Evolutionary conservation across 2,113 vertebrate genomes (phyloP).

Genomic region (Petrocephalus zakoni): DNA sequence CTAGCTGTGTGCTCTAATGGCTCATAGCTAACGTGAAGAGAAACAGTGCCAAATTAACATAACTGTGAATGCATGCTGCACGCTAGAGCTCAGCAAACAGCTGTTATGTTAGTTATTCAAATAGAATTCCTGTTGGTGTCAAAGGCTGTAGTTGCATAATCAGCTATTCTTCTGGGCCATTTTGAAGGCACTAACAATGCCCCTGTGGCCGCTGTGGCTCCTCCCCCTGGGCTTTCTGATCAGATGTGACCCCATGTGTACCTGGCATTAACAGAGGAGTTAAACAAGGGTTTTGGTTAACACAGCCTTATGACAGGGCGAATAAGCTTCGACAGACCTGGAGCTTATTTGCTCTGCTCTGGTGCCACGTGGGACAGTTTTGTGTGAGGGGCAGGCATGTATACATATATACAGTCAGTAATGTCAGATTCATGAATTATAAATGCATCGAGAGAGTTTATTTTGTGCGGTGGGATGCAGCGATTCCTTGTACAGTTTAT

Average conservation of each 20-base stretch:
- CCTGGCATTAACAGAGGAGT: slow-evolving; percentile 63
- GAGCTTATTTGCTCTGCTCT: slow-evolving; percentile 62
- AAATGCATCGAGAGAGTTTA: slow-evolving; percentile 32
- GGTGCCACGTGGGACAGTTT: slow-evolving; percentile 53
- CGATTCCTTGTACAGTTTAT: slow-evolving; percentile 30
- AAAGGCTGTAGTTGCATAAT: slow-evolving; percentile 82
- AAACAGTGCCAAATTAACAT: slow-evolving; percentile 95
- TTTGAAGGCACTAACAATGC: slow-evolving; percentile 85
- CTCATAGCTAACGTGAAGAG: slow-evolving; percentile 90
- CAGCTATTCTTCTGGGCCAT: slow-evolving; percentile 86
- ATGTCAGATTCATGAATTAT: slow-evolving; percentile 48
- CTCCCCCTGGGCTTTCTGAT: slow-evolving; percentile 70
- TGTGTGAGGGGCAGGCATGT: slow-evolving; percentile 45
- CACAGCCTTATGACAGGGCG: slow-evolving; percentile 21
- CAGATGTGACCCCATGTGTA: slow-evolving; percentile 68
- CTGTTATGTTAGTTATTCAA: slow-evolving; percentile 98
- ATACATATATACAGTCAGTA: slow-evolving; percentile 47
- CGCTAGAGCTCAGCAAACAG: slow-evolving; percentile 93
- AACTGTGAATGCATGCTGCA: slow-evolving; percentile 86
- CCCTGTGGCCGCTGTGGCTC: slow-evolving; percentile 67
- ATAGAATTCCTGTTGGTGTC: slow-evolving; percentile 89
- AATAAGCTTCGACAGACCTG: slow-evolving; percentile 2
- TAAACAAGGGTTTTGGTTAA: slow-evolving; percentile 53
- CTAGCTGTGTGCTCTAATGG: slow-evolving; percentile 95
- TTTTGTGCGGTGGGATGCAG: slow-evolving; percentile 29